Conservation (phyloP, 2,888 invertebrate species). For the Melolontha melolontha region DNA sequence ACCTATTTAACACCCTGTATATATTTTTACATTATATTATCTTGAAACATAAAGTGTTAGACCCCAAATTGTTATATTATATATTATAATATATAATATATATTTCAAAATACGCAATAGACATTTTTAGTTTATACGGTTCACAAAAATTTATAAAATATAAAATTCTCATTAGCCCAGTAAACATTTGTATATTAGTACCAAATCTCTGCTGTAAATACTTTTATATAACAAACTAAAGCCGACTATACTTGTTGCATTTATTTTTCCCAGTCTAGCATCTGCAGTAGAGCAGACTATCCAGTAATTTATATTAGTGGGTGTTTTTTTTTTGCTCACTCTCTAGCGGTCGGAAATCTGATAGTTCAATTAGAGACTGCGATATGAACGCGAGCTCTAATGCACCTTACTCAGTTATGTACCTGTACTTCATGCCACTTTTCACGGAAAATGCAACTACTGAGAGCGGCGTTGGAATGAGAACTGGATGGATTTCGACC, state of each 20-base stretch:
- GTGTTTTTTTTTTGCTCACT: conserved; percentile 25
- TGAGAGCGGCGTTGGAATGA: conserved; percentile 9
- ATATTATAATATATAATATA: too few relatives aligned
- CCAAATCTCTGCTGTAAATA: too few relatives aligned
- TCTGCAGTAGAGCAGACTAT: not conserved
- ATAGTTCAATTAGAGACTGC: conserved; percentile 54
- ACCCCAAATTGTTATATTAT: too few relatives aligned
- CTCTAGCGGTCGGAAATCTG: conserved; percentile 52
- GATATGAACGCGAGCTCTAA: conserved; percentile 47
- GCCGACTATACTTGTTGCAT: not conserved
- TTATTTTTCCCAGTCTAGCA: not conserved
- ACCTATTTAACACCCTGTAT: too few relatives aligned
- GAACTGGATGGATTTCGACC: conserved; percentile 43
- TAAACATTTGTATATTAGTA: too few relatives aligned
- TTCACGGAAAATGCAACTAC: not conserved
- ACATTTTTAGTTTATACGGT: too few relatives aligned
- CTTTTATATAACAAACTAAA: too few relatives aligned
- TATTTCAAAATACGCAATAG: too few relatives aligned
- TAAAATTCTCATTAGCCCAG: too few relatives aligned
- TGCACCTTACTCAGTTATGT: conserved; percentile 50
- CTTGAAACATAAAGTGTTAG: too few relatives aligned
- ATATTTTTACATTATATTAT: too few relatives aligned
- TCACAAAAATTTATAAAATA: too few relatives aligned
- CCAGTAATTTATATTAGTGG: conserved; percentile 34
- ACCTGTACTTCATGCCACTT: conserved; percentile 39